Conservation (phyloP, 2,797 vertebrate genomes). For the Fundulus diaphanus region DNA sequence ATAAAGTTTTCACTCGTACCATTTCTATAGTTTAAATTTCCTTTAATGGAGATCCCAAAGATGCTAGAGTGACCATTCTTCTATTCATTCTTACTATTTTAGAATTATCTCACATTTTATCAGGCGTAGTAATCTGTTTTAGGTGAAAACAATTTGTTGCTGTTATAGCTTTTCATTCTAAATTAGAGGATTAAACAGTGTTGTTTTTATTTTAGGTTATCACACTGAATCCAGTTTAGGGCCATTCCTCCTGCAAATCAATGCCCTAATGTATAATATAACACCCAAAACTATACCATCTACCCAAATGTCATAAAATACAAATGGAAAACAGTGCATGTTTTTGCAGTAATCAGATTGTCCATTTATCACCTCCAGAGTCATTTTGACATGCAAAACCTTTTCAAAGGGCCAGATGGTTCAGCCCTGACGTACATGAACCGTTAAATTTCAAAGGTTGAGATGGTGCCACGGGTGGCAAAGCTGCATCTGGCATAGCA, state of each 20-base stretch:
- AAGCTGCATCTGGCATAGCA: slow-evolving; percentile 79
- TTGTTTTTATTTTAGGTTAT: neutral
- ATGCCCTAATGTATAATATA: neutral
- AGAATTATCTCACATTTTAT: neutral
- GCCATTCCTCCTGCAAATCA: neutral
- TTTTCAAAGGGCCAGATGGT: slow-evolving; percentile 80
- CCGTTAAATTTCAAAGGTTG: slow-evolving; percentile 82
- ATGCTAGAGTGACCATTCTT: neutral
- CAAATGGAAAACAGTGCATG: slow-evolving; percentile 10
- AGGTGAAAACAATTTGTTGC: neutral
- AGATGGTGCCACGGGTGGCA: slow-evolving; percentile 79
- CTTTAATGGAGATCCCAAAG: neutral
- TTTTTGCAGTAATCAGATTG: slow-evolving; percentile 23
- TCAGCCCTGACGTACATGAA: slow-evolving; percentile 75
- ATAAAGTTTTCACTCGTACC: no score
- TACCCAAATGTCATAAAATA: slow-evolving; percentile 15
- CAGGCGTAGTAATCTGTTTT: no score
- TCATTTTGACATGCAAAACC: slow-evolving; percentile 60
- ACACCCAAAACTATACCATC: slow-evolving; percentile 1
- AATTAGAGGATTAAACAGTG: neutral
- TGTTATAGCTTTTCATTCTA: neutral
- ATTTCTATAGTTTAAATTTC: neutral
- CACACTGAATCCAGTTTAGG: neutral
- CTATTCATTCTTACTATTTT: neutral
- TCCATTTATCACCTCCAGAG: slow-evolving; percentile 54